phyloP scores from a whole-genome alignment of 2,113 vertebrate genomes.

The Callionymus lyra region DNA sequence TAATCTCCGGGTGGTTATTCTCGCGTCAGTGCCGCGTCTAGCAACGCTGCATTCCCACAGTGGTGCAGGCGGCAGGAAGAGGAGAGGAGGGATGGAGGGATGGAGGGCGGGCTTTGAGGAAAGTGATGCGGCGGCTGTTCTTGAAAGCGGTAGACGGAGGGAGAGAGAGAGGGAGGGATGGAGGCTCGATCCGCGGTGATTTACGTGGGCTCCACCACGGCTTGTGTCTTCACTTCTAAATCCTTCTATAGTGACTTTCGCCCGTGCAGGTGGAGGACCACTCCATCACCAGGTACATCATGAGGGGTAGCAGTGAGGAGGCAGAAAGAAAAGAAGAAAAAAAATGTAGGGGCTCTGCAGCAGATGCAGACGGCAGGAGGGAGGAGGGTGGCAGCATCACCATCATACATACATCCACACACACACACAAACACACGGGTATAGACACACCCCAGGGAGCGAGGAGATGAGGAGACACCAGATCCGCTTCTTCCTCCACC shows the following conservation, averaged over 20 bases:
- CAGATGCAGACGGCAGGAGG: slow-evolving; percentile 50
- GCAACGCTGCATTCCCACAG: slow-evolving; percentile 70
- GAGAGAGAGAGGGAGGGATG: slow-evolving; percentile 18
- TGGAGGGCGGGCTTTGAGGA: slow-evolving; percentile 32
- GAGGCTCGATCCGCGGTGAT: slow-evolving; percentile 46
- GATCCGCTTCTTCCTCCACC: not conserved
- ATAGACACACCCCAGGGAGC: slow-evolving; percentile 63
- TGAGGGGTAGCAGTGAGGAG: not conserved
- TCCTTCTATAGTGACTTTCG: slow-evolving; percentile 11
- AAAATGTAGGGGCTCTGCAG: slow-evolving; percentile 49
- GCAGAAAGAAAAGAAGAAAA: slow-evolving; percentile 1
- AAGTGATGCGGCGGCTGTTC: slow-evolving; percentile 71
- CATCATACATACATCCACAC: slow-evolving; percentile 8
- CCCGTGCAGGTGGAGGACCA: too few species aligned
- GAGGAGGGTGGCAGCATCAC: slow-evolving; percentile 34
- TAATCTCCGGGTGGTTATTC: too few species aligned
- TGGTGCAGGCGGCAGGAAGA: slow-evolving; percentile 55
- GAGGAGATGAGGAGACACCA: slow-evolving; percentile 23
- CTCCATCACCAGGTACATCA: slow-evolving; percentile 11
- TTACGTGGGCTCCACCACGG: slow-evolving; percentile 55
- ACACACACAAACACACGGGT: slow-evolving; percentile 2
- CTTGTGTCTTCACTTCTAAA: slow-evolving; percentile 44
- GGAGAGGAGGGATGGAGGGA: slow-evolving; percentile 37
- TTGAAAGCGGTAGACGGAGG: slow-evolving; percentile 55
- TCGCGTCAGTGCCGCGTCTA: slow-evolving; percentile 17